Conservation (phyloP, 1,140 invertebrate genomes). For the Acyrthosiphon pisum region DNA sequence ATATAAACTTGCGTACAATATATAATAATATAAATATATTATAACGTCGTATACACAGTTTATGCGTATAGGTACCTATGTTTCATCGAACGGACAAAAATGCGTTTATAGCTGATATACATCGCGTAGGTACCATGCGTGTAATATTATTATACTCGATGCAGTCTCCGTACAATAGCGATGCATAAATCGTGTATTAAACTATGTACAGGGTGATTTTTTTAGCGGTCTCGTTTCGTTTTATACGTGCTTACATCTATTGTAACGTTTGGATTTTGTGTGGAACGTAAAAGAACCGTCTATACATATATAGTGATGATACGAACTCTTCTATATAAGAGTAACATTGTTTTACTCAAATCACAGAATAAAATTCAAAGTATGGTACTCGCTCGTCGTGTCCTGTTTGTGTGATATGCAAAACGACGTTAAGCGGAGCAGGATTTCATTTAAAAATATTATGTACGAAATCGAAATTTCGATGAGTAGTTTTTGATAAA, state of each 20-base stretch:
- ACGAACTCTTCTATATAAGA: not conserved
- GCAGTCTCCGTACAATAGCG: not conserved
- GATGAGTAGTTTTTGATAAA: not conserved
- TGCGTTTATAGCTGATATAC: not conserved
- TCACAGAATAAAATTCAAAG: no score
- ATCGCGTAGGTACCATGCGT: not conserved
- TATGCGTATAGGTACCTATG: not conserved
- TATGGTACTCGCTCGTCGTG: not conserved
- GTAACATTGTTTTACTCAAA: not conserved
- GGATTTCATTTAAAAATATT: not conserved
- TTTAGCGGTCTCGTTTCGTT: not conserved
- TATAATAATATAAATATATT: not conserved
- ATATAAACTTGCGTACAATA: not conserved
- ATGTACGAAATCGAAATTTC: not conserved
- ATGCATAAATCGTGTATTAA: not conserved
- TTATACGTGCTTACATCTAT: not conserved
- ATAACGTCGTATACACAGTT: not conserved
- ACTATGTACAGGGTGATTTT: conserved; percentile 12
- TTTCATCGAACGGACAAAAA: not conserved
- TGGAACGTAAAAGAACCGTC: not conserved
- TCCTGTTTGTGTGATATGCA: not conserved
- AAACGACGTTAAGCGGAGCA: not conserved
- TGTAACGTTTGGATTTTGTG: not conserved
- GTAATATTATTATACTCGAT: not conserved
- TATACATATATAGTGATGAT: not conserved